Conservation (phyloP, 2,113 vertebrate species). For the Alectura lathami region DNA sequence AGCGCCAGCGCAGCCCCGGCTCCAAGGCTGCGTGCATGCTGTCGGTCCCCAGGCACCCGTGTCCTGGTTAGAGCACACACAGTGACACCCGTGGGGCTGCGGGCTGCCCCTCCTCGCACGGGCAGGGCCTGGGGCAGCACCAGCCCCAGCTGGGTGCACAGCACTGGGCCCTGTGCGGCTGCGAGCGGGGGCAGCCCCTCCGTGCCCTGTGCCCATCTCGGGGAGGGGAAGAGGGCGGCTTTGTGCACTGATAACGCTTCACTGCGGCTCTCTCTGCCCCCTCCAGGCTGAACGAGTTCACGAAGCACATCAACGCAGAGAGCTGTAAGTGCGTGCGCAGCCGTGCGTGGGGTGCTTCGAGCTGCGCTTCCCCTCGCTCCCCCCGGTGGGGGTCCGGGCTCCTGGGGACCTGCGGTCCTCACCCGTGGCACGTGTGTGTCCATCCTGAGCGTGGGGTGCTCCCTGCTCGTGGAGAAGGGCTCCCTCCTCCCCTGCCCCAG, state of each 20-base stretch:
- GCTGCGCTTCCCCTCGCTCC: background rate
- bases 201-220: background rate
- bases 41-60: background rate
- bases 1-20: fast-evolving
- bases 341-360: background rate
- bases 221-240: background rate
- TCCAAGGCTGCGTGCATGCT: background rate
- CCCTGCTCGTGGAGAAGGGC: background rate
- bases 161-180: fast-evolving
- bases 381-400: background rate
- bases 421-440: fast-evolving
- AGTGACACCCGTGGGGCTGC: fast-evolving
- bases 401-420: background rate
- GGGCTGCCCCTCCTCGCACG: background rate
- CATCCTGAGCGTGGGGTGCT: background rate
- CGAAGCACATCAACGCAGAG: constrained; percentile 90
- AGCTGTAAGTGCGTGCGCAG: constrained; percentile 85
- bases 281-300: constrained; percentile 93
- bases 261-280: background rate
- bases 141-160: fast-evolving
- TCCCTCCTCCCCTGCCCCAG: background rate
- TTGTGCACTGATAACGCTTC: fast-evolving
- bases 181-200: background rate
- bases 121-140: no score
- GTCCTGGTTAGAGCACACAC: background rate